Evolutionary conservation across 2,888 invertebrate genomes (phyloP).

Genomic region (Ophion obscuratus): DNA sequence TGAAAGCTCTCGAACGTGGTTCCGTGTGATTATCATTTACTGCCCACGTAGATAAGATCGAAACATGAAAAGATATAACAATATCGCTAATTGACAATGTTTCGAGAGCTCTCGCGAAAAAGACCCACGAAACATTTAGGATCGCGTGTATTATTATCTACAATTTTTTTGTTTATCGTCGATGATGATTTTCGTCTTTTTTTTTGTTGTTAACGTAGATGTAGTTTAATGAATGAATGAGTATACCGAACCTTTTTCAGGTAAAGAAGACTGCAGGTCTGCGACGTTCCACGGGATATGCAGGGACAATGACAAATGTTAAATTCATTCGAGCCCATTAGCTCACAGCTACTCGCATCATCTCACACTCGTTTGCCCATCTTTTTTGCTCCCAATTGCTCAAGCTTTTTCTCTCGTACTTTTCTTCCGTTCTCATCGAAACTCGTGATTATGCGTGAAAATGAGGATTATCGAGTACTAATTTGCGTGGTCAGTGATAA

Average conservation of each 20-base stretch:
- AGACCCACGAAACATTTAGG: constrained; percentile 15
- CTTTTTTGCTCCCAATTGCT: constrained; percentile 12
- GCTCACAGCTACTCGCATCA: constrained; percentile 76
- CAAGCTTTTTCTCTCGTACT: constrained; percentile 7
- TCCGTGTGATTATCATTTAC: constrained; percentile 37
- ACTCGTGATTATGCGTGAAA: constrained; percentile 54
- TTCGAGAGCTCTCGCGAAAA: constrained; percentile 55
- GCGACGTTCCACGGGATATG: constrained; percentile 79
- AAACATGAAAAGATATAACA: constrained; percentile 15
- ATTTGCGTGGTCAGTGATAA: constrained; percentile 35
- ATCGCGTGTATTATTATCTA: neutral
- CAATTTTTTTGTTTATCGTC: constrained; percentile 11
- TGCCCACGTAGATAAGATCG: neutral
- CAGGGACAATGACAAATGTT: constrained; percentile 78
- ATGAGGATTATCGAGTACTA: constrained; percentile 44
- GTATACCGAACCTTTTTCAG: constrained; percentile 84
- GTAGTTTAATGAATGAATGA: constrained; percentile 69
- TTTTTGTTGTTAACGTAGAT: constrained; percentile 55
- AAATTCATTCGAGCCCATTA: constrained; percentile 77
- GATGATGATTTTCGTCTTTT: constrained; percentile 23
- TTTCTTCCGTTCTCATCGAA: neutral
- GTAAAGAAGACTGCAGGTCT: constrained; percentile 84
- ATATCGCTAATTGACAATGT: constrained; percentile 62
- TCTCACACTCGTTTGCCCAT: constrained; percentile 37
- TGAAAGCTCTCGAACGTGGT: constrained; percentile 29